Base-by-base conservation (phyloP, 1,140 invertebrate species). In the Tetramorium alpestre region DNA sequence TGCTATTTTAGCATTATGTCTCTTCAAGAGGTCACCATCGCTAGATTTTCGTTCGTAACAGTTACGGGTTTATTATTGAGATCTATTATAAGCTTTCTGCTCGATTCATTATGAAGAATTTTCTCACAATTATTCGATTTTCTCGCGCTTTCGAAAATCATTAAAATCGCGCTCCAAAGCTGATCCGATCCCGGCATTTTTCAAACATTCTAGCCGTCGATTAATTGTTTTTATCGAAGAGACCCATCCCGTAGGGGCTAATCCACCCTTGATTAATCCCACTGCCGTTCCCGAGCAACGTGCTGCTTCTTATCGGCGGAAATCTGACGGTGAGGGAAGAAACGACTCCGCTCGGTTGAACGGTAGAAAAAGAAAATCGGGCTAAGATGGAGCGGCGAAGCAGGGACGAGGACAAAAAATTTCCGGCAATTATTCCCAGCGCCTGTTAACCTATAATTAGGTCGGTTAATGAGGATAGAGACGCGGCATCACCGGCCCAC, bases 211-310 rank as follows among this genome's bases (percentile, higher is more conserved):
- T n/a, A 76, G 88, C 76, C 88, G 75, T 77, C 88, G 84, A 89
- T 89, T 89, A 89, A 89, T 89, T 89, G 88, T 89, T 89, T 89
- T 89, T 89, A 89, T 89, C 88, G 84, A 89, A 33, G 65, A 77
- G 47, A 58, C 73, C 75, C 87, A 72, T 75, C 84, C 75, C 84
- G 54, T 25, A 69, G 41, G 49, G 28, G 87, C 88, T 89, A 89
- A 89, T 89, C 88, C 88, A 73, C 10, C 69, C 88, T 86, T 86
- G 88, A 89, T 89, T 89, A 89, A 89, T 89, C 85, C 84, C 75
- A 49, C 75, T 65, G 69, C 41, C 73, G 81, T 81, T 47, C 69
- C 54, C 76, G 49, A 72, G 64, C 33, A 58, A 72, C 70, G 85
- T 77, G 56, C 77, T 84, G 62, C 88, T 81, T 78, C 84, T 89